These are phyloP conservation scores for Lonchura striata DNA, from an alignment of 2,113 vertebrate genomes.

Conservation along the genomic window DNA sequence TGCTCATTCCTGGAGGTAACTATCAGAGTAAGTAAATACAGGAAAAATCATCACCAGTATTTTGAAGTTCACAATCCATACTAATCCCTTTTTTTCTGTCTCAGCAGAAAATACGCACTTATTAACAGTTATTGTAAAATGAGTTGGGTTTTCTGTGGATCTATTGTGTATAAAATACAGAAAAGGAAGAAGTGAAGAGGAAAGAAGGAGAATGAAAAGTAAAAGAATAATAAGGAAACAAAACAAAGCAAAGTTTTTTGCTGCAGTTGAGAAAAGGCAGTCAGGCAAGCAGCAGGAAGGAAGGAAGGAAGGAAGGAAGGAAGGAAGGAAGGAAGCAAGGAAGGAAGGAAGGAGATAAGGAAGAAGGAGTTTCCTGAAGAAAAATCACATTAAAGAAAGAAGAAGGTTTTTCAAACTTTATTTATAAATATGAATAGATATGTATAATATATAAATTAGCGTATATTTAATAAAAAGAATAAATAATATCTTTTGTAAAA, in stretches of 20 bases:
- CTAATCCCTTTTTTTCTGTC: not conserved
- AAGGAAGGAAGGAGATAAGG: not conserved
- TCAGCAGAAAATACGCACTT: not conserved
- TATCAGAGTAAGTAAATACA: not conserved
- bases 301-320: not conserved
- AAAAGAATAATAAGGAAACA: fast-evolving
- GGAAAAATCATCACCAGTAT: not conserved
- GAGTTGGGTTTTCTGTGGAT: not conserved
- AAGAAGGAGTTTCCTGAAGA: too few relatives aligned
- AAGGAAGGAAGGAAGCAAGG: not conserved
- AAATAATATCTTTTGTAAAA: not conserved
- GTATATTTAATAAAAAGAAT: not conserved
- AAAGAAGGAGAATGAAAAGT: not conserved
- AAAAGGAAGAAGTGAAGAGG: not conserved
- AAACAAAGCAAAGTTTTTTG: fast-evolving
- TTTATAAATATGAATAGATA: not conserved
- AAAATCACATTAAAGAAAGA: too few relatives aligned
- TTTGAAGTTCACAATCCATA: not conserved
- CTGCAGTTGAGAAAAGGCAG: not conserved
- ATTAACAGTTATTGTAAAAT: not conserved
- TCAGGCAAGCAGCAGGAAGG: not conserved
- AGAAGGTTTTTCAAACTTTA: not conserved
- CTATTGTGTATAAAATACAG: not conserved
- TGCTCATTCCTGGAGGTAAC: not conserved
- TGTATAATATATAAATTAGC: not conserved